phyloP scores from a whole-genome alignment of 1,140 invertebrate genomes.

The Anoplolepis gracilipes region DNA sequence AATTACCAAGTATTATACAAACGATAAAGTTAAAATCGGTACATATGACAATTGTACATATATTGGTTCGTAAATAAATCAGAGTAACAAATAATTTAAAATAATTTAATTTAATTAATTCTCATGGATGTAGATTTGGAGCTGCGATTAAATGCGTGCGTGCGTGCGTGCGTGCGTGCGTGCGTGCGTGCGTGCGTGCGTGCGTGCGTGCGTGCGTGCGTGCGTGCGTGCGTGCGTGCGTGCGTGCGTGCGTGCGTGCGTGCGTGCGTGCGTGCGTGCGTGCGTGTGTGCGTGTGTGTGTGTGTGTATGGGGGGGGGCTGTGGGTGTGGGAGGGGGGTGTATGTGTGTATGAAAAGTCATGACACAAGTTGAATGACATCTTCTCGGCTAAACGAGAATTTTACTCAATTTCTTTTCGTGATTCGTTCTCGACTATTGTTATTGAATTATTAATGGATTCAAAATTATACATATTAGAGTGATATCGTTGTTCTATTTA shows the following conservation, averaged over 20 bases:
- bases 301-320: too few species aligned
- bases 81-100: not conserved
- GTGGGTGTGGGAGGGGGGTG: too few species aligned
- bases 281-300: too few species aligned
- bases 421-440: not conserved
- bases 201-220: too few species aligned
- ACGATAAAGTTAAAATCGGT: too few species aligned
- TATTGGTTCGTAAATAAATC: not conserved
- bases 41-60: not conserved
- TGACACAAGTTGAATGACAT: not conserved
- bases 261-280: too few species aligned
- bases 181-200: too few species aligned
- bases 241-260: too few species aligned
- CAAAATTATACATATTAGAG: not conserved
- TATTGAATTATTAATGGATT: not conserved
- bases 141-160: not conserved
- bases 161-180: too few species aligned
- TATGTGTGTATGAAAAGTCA: not conserved
- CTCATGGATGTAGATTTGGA: not conserved
- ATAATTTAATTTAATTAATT: not conserved
- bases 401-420: not conserved
- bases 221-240: too few species aligned
- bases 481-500: not conserved
- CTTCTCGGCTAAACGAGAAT: not conserved
- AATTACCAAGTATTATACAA: not conserved